These are phyloP conservation scores for Corythoichthys haematopterus DNA, from an alignment of 2,113 vertebrate species.

Conservation along the genomic window DNA sequence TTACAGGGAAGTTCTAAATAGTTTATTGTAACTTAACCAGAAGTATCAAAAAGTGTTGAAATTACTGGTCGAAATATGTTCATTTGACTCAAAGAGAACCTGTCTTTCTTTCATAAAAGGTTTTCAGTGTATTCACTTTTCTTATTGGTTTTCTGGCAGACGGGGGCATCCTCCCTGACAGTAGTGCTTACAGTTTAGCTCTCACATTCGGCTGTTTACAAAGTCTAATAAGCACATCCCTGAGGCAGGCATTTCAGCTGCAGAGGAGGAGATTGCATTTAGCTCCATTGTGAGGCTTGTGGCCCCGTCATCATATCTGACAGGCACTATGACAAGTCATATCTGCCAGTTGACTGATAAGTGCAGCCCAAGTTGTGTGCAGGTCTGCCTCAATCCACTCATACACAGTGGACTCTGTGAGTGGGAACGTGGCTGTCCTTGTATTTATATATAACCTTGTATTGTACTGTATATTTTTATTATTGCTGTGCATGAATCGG, in stretches of 20 bases:
- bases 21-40: not conserved
- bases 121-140: constrained; percentile 25
- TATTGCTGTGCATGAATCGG: too few species aligned
- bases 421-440: constrained; percentile 41
- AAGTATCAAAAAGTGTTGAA: not conserved
- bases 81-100: not conserved
- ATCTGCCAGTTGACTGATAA: constrained; percentile 73
- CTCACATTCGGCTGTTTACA: constrained; percentile 68
- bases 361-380: constrained; percentile 55
- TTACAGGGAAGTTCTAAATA: not conserved
- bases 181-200: constrained; percentile 54
- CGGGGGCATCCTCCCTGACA: constrained; percentile 35
- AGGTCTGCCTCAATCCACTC: constrained; percentile 73
- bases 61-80: not conserved
- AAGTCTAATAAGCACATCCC: constrained; percentile 69
- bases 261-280: constrained; percentile 71
- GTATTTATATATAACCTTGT: too few species aligned
- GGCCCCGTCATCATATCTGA: constrained; percentile 70
- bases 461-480: too few species aligned
- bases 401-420: constrained; percentile 51
- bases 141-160: constrained; percentile 29
- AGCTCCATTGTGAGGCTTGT: constrained; percentile 66
- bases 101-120: constrained; percentile 20
- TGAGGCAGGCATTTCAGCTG: constrained; percentile 55
- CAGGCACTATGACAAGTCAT: constrained; percentile 72